Percentiles rank a stretch among this genome's conserved stretches.
Evolutionary conservation across 2,888 invertebrate species (phyloP).

Genomic region (Drosophila flavopinicola): DNA sequence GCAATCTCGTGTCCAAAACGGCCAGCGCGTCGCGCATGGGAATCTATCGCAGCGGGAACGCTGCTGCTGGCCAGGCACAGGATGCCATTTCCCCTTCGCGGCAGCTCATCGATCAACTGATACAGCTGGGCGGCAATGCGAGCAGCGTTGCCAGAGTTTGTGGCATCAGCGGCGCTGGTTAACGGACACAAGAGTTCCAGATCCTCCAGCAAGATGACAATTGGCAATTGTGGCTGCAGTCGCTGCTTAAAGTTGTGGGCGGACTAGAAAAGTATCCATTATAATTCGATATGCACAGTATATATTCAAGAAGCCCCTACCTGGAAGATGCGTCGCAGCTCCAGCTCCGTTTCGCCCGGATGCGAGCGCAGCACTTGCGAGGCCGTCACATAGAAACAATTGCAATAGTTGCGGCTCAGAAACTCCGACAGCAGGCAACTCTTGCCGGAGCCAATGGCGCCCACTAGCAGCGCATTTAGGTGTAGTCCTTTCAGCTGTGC

Average conservation of each 20-base stretch:
- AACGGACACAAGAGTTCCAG: conserved; percentile 85
- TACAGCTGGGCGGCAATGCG: conserved; percentile 85
- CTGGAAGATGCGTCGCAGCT: conserved; percentile 84
- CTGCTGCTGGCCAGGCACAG: conserved; percentile 86
- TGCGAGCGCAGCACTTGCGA: conserved; percentile 84
- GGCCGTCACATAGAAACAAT: conserved; percentile 84
- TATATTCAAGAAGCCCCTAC: too few relatives aligned
- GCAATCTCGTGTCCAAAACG: conserved; percentile 86
- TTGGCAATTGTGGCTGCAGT: conserved; percentile 73
- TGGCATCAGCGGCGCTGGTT: conserved; percentile 36
- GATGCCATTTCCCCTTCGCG: conserved; percentile 76
- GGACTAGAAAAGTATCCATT: too few relatives aligned
- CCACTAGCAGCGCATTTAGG: conserved; percentile 81
- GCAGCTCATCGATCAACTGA: conserved; percentile 85
- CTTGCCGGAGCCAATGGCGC: conserved; percentile 87
- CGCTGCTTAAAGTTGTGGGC: conserved; percentile 80
- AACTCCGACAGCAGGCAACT: conserved; percentile 85
- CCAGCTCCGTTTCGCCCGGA: conserved; percentile 86
- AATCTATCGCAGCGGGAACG: conserved; percentile 85
- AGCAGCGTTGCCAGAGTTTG: conserved; percentile 80
- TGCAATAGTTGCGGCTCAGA: conserved; percentile 84
- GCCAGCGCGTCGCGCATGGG: conserved; percentile 85
- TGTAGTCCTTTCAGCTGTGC: conserved; percentile 36
- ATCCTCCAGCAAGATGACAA: conserved; percentile 84
- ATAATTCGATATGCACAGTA: too few relatives aligned